Percentiles rank a stretch among this genome's conserved stretches.
Conservation (phyloP, 2,113 vertebrate genomes). For the Rhizomys pruinosus region DNA sequence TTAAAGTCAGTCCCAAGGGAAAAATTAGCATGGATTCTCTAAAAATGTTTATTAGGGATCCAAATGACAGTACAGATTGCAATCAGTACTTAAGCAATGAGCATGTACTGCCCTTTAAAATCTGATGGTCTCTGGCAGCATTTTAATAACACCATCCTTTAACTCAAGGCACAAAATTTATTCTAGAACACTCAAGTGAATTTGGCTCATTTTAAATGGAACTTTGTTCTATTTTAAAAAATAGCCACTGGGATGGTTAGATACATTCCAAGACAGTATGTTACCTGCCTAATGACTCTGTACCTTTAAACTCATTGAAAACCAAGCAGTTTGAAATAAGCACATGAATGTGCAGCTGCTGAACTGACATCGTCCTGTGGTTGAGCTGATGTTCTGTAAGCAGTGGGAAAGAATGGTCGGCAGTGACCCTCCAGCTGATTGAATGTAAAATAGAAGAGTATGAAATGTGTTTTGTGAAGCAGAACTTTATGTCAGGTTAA, state of each 20-base stretch:
- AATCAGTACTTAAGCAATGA: conserved; percentile 41
- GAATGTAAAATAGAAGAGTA: conserved; percentile 86
- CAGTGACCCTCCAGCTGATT: conserved; percentile 84
- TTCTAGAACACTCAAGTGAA: conserved; percentile 55
- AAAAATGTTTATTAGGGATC: conserved; percentile 55
- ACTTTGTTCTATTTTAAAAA: conserved; percentile 32
- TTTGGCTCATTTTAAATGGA: conserved; percentile 42
- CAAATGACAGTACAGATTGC: background rate
- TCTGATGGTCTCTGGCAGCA: background rate
- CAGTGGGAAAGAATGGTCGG: conserved; percentile 72
- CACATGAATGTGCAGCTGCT: conserved; percentile 47
- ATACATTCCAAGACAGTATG: conserved; percentile 33
- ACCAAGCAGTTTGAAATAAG: conserved; percentile 72
- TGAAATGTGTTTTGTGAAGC: conserved; percentile 91
- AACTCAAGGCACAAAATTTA: conserved; percentile 43
- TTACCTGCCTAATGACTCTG: conserved; percentile 64
- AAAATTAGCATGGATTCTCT: conserved; percentile 50
- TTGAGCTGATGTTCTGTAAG: conserved; percentile 79
- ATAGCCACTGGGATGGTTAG: conserved; percentile 3
- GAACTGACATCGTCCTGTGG: conserved; percentile 80
- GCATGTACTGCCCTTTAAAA: conserved; percentile 63
- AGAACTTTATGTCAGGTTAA: conserved; percentile 96
- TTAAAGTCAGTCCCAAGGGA: conserved; percentile 21
- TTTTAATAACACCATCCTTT: conserved; percentile 53
- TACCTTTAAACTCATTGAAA: conserved; percentile 79